Conservation (phyloP, 1,140 invertebrate genomes). For the Leptoteleia sp. region DNA sequence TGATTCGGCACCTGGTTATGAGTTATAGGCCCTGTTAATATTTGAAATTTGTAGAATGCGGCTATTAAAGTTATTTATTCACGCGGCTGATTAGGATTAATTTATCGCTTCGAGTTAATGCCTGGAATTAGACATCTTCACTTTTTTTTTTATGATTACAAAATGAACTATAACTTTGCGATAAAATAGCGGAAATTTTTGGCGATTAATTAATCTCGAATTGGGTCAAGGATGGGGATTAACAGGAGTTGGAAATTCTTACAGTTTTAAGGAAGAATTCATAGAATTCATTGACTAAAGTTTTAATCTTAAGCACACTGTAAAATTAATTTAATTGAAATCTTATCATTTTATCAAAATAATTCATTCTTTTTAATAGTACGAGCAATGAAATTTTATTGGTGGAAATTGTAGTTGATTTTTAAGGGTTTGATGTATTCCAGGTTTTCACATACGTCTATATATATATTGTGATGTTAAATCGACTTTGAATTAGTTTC, state of each 20-base stretch:
- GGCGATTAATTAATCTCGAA: conserved; percentile 9
- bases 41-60: conserved; percentile 40
- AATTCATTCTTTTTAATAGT: no score
- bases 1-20: conserved; percentile 47
- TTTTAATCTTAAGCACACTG: not conserved
- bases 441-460: conserved; percentile 24
- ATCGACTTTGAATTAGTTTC: conserved; percentile 35
- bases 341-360: not conserved
- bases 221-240: conserved; percentile 5
- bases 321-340: not conserved
- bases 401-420: not conserved
- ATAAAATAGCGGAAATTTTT: conserved; percentile 6
- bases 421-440: not conserved
- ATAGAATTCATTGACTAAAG: no score
- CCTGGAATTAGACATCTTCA: conserved; percentile 30
- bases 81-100: conserved; percentile 8
- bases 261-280: not conserved
- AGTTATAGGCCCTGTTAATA: conserved; percentile 32
- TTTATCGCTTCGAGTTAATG: conserved; percentile 25
- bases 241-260: conserved; percentile 1
- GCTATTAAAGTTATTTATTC: conserved; percentile 34
- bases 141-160: conserved; percentile 1
- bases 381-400: conserved; percentile 1
- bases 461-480: conserved; percentile 16
- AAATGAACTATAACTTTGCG: conserved; percentile 6